phyloP scores from a whole-genome alignment of 1,140 invertebrate genomes.

The Caenorhabditis briggsae region DNA sequence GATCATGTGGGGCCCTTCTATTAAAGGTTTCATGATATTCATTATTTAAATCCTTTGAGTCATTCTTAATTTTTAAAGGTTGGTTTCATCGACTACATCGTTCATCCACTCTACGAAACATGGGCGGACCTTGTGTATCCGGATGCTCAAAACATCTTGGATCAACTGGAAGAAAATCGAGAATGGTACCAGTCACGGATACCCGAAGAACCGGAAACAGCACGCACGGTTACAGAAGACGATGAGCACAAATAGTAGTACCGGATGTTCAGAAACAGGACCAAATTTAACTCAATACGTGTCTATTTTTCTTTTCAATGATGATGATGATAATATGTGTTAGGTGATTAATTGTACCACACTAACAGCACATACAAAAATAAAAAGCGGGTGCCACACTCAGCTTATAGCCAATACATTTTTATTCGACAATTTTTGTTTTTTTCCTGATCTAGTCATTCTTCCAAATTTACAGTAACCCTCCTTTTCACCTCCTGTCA shows the following conservation, averaged over 20 bases:
- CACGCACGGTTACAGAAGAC: conserved; percentile 5
- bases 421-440: conserved; percentile 24
- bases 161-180: conserved; percentile 96
- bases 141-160: conserved; percentile 95
- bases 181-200: conserved; percentile 86
- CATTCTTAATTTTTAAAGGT: conserved; percentile 82
- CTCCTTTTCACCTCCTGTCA: neutral
- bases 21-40: too few relatives aligned
- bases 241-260: conserved; percentile 23
- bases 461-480: neutral
- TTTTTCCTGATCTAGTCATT: conserved; percentile 22
- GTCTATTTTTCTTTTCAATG: conserved; percentile 7
- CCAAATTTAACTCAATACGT: conserved; percentile 47
- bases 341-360: neutral
- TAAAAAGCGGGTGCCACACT: conserved; percentile 37
- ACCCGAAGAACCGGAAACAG: conserved; percentile 68
- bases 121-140: conserved; percentile 99
- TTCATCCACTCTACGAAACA: conserved; percentile 98
- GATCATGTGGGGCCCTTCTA: too few relatives aligned
- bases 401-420: conserved; percentile 30
- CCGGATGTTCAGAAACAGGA: neutral
- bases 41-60: neutral
- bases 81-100: conserved; percentile 99
- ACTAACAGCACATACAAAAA: neutral
- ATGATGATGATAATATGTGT: conserved; percentile 10